These are phyloP conservation scores for Lacanobia oleracea DNA, from an alignment of 2,888 invertebrate genomes.

Conservation along the genomic window DNA sequence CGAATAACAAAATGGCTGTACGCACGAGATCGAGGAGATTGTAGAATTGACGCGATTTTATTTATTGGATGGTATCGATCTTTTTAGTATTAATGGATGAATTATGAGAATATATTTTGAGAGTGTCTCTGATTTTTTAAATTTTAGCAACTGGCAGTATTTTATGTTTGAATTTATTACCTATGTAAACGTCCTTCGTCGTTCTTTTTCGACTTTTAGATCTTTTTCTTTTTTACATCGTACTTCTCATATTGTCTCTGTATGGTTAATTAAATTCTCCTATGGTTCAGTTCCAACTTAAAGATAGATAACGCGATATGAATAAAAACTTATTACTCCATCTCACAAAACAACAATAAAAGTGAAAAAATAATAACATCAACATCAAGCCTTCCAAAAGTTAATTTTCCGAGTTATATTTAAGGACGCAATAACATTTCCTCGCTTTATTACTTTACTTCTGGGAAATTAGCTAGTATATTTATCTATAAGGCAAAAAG, in stretches of 20 bases:
- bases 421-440: conserved; percentile 30
- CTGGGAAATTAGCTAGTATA: conserved; percentile 38
- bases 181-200: too few species aligned
- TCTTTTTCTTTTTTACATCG: background rate
- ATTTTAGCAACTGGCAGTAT: background rate
- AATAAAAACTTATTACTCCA: background rate
- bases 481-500: conserved; percentile 32
- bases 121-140: background rate
- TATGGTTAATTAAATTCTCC: too few species aligned
- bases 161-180: background rate
- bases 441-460: conserved; percentile 50
- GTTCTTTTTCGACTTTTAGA: too few species aligned
- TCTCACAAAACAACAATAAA: conserved; percentile 43
- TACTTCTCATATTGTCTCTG: background rate
- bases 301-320: too few species aligned
- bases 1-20: conserved; percentile 84
- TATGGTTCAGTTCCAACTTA: too few species aligned
- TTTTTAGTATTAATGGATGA: conserved; percentile 5
- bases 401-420: conserved; percentile 31
- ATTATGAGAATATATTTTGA: background rate
- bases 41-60: conserved; percentile 57
- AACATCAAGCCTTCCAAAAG: conserved; percentile 30
- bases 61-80: conserved; percentile 23
- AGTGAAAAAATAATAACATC: conserved; percentile 31
- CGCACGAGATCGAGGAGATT: conserved; percentile 53